Conservation (phyloP, 2,113 vertebrate species). For the Caloenas nicobarica region DNA sequence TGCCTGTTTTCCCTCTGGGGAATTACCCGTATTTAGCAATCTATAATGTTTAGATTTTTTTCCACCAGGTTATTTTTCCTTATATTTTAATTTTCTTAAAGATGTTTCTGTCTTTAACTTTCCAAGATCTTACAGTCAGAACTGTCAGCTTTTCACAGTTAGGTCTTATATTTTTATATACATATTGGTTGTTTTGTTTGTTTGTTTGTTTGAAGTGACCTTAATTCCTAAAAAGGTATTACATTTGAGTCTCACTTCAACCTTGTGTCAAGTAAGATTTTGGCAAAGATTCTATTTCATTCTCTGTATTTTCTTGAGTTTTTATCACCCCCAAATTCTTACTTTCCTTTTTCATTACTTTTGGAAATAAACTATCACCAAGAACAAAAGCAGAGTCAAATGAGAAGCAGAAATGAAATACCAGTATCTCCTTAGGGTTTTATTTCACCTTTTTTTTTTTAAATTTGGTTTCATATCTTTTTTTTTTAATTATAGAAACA, state of each 20-base stretch:
- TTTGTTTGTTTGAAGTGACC: not conserved
- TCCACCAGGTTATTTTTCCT: not conserved
- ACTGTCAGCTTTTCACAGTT: not conserved
- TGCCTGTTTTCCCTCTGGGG: not conserved
- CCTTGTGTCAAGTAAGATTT: not conserved
- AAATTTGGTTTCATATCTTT: fast-evolving
- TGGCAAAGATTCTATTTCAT: not conserved
- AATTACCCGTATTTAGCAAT: not conserved
- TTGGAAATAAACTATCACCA: not conserved
- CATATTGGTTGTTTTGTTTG: not conserved
- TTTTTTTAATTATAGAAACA: not conserved
- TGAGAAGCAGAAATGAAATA: not conserved
- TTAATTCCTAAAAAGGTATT: not conserved
- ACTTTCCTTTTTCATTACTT: not conserved
- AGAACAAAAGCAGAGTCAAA: not conserved
- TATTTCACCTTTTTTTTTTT: not conserved
- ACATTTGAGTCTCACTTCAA: not conserved
- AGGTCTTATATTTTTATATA: not conserved
- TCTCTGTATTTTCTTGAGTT: not conserved
- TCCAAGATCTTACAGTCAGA: not conserved
- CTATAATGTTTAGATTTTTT: not conserved
- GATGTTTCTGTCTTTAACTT: not conserved
- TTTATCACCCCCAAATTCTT: not conserved
- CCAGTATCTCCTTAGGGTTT: not conserved
- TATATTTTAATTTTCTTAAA: not conserved